phyloP scores from a whole-genome alignment of 2,113 vertebrate genomes.

The Nothobranchius furzeri region DNA sequence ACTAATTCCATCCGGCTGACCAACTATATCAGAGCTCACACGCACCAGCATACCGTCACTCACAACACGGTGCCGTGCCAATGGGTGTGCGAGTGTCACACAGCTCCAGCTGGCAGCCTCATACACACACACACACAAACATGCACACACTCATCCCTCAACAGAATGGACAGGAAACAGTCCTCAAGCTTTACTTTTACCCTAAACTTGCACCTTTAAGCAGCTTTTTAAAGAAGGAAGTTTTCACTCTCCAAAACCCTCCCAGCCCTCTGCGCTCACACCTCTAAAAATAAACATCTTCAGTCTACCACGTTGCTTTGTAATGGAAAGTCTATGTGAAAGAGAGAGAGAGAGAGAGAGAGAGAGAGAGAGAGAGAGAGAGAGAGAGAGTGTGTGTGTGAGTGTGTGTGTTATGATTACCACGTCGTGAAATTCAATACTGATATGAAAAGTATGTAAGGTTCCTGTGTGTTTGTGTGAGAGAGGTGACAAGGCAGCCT shows the following conservation, averaged over 20 bases:
- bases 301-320: conserved; percentile 8
- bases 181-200: conserved; percentile 7
- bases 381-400: not conserved
- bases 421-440: conserved; percentile 13
- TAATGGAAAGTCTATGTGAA: conserved; percentile 10
- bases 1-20: conserved; percentile 45
- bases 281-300: conserved; percentile 49
- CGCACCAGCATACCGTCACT: conserved; percentile 23
- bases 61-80: conserved; percentile 27
- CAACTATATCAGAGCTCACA: conserved; percentile 35
- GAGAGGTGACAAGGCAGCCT: conserved; percentile 50
- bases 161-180: not conserved
- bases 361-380: too few relatives aligned
- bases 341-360: too few relatives aligned
- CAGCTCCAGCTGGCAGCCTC: conserved; percentile 38
- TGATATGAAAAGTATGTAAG: conserved; percentile 12
- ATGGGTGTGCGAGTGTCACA: conserved; percentile 18
- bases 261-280: conserved; percentile 22
- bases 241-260: not conserved
- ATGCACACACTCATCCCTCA: conserved; percentile 2
- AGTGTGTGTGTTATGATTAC: not conserved
- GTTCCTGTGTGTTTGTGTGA: not conserved
- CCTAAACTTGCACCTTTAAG: not conserved
- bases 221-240: not conserved
- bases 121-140: conserved; percentile 6